These are phyloP conservation scores for Onychostruthus taczanowskii DNA, from an alignment of 2,113 vertebrate genomes.

Conservation along the genomic window DNA sequence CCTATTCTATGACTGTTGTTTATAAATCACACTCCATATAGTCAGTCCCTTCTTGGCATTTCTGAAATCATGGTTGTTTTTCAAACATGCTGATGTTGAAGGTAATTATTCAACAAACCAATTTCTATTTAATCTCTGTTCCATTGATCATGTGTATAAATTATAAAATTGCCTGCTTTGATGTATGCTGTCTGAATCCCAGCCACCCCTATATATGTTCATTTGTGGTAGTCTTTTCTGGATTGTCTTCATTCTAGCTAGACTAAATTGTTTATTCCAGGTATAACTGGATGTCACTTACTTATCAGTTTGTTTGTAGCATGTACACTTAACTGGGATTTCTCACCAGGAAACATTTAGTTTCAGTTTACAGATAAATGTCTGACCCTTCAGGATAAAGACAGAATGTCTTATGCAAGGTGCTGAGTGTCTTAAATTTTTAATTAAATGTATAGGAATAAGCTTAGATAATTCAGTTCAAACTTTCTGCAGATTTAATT, in stretches of 20 bases:
- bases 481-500: not conserved
- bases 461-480: not conserved
- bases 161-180: not conserved
- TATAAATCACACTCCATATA: not conserved
- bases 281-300: not conserved
- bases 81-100: not conserved
- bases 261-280: not conserved
- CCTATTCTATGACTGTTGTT: not conserved
- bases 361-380: not conserved
- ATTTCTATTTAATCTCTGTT: not conserved
- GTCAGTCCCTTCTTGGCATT: not conserved
- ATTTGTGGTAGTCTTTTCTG: not conserved
- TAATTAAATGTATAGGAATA: not conserved
- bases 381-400: not conserved
- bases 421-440: not conserved
- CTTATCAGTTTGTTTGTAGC: not conserved
- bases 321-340: not conserved
- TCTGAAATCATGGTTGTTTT: conserved; percentile 3
- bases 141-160: not conserved
- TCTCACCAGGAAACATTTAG: not conserved
- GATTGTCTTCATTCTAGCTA: not conserved
- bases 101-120: not conserved
- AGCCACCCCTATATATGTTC: not conserved
- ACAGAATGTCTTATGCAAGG: not conserved
- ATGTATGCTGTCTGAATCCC: not conserved